Evolutionary conservation across 2,113 vertebrate species (phyloP), one percentile per base, ranked within the genome.

Genomic region (Aythya baeri): DNA sequence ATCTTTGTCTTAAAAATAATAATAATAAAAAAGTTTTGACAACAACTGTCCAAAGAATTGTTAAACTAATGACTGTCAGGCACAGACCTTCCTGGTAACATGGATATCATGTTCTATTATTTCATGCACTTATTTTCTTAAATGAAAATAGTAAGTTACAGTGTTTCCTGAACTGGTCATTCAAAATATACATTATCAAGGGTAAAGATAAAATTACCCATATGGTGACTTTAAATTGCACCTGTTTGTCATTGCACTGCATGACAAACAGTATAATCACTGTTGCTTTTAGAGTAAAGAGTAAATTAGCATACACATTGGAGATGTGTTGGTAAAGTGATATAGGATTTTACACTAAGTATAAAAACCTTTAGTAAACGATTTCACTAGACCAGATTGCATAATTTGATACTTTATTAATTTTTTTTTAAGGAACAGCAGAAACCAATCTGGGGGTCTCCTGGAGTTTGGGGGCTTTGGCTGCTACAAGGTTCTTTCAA

Each of bases 131-230:
- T 89, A 91, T 87, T 93, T 96, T 90, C 29, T 32, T 41, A 43
- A 97, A 85, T 71, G 71, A 98, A 97, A 97, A 95, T 83, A 95
- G 94, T 97, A 97, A 97, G 96, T 97, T 97, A 80, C 89, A 78
- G 90, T 68, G 89, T 94, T 98, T 97, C 94, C 97, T 97, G 94
- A 95, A 94, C 68, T 93, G 94, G 83, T 88, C 72, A 94, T 96
- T 95, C 77, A 95, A 97, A 98, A 96, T 74, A 96, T 58, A 91
- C 66, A 72, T 95, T 96, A 97, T 98, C 95, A 97, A 97, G 89
- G 87, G 89, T 76, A 92, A 91, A 96, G 94, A 95, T 88, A 97
- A 96, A 55, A 96, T 94, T 86, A 92, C 78, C 71, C 72, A 89
- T 90, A 78, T 55, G 91, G 75, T 86, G 92, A 89, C 65, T 76